phyloP scores from a whole-genome alignment of 37 sponge, comb jelly and placozoan species.

The Axinella damicornis region DNA sequence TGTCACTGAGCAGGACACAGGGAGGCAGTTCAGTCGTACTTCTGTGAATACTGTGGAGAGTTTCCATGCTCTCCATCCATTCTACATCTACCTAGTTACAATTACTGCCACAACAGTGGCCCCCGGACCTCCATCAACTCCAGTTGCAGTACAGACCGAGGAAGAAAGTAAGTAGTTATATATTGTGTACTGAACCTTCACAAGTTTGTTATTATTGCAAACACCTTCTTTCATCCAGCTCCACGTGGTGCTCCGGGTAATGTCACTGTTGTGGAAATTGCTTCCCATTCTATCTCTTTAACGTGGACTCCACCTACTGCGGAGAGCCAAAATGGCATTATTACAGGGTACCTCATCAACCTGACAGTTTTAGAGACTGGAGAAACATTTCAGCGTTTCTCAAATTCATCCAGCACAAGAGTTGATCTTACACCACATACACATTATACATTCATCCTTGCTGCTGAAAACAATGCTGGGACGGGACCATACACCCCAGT shows the following conservation, averaged over 20 bases:
- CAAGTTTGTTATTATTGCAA: no score
- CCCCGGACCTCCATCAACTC: constrained; percentile 1
- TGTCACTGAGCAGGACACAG: constrained; percentile 31
- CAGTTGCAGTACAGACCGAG: not conserved
- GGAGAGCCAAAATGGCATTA: not conserved
- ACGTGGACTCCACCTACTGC: not conserved
- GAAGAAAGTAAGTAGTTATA: constrained; percentile 40
- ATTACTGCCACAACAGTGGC: constrained; percentile 33
- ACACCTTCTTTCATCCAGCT: no score
- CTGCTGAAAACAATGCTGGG: constrained; percentile 31
- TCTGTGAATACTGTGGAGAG: not conserved
- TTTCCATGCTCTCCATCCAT: constrained; percentile 23
- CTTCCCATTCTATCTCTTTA: not conserved
- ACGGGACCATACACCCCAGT: constrained; percentile 29
- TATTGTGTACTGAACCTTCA: no score
- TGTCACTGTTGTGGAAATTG: not conserved
- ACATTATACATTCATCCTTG: constrained; percentile 17
- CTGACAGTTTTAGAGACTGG: not conserved
- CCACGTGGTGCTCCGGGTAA: not conserved
- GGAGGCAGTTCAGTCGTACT: not conserved
- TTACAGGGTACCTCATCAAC: constrained; percentile 2
- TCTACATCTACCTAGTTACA: constrained; percentile 18
- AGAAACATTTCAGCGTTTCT: not conserved
- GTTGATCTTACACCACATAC: constrained; percentile 29
- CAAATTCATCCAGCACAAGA: not conserved